phyloP scores from a whole-genome alignment of 2,888 invertebrate species.

The Auanema sp. region DNA sequence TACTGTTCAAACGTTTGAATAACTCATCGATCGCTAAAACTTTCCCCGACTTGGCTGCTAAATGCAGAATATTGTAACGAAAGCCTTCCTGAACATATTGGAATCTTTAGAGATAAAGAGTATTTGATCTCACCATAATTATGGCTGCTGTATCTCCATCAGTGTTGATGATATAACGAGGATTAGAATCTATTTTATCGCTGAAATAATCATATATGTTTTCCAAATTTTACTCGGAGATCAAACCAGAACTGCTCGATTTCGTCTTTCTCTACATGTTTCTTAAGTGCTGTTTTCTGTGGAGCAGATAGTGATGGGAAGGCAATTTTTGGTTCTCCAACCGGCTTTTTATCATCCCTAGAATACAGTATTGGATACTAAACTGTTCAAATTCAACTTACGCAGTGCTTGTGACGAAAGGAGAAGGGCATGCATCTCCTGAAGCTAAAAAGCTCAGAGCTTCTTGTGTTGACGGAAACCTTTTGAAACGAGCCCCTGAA shows the following conservation, averaged over 20 bases:
- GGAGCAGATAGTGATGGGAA: slow-evolving; percentile 29
- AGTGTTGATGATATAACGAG: slow-evolving; percentile 42
- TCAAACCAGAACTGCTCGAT: slow-evolving; percentile 26
- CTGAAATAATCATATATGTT: slow-evolving; percentile 17
- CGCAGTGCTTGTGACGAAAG: slow-evolving; percentile 6
- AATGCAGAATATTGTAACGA: slow-evolving; percentile 43
- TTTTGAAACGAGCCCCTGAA: slow-evolving; percentile 37
- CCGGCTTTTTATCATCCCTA: not conserved
- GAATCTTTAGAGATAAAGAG: not conserved
- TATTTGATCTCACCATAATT: slow-evolving; percentile 25
- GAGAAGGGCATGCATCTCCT: slow-evolving; percentile 14
- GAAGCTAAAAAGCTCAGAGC: slow-evolving; percentile 29
- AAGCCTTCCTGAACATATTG: slow-evolving; percentile 30
- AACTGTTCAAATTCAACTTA: not conserved
- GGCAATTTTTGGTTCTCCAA: slow-evolving; percentile 26
- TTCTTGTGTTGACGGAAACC: slow-evolving; percentile 33
- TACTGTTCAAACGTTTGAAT: slow-evolving; percentile 6
- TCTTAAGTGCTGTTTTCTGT: slow-evolving; percentile 38
- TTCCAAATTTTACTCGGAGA: not conserved
- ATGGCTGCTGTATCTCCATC: slow-evolving; percentile 42
- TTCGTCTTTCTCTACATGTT: slow-evolving; percentile 31
- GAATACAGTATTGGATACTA: not conserved
- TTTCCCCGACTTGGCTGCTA: slow-evolving; percentile 37
- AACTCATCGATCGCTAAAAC: slow-evolving; percentile 19
- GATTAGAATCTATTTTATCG: slow-evolving; percentile 29